Base-by-base conservation (phyloP, 2,113 vertebrate species). In the Irena cyanogastra region DNA sequence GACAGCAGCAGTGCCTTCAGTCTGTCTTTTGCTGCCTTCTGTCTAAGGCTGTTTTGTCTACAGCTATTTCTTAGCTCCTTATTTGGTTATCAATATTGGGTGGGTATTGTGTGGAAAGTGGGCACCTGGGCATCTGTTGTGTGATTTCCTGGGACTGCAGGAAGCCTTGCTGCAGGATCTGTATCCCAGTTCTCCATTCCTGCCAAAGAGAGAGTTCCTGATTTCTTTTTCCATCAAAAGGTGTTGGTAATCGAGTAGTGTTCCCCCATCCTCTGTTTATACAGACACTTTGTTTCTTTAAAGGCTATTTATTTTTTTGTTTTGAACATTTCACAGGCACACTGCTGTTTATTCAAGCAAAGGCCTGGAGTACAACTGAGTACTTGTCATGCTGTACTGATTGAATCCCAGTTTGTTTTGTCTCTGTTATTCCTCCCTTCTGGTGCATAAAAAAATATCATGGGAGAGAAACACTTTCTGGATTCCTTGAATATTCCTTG, bases 261-360 rank as follows among this genome's bases (percentile, higher is more conserved):
- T 42, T 91, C 31, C 57, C 37, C 20, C 39, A 59, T 12, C 21
- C 87, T 78, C 47, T 96, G 94, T 97, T 96, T 96, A 97, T 52
- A 82, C 37, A 85, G 56, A 83, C 52, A 92, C 64, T 64, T 95
- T 78, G n/a, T 92, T 61, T 82, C 87, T 95, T 94, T 95, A 95
- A 96, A 96, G 78, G 54, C 54, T 94, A 74, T 95, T 94, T 96
- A 91, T 66, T 94, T 90, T 93, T 83, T 93, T 82, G 64, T 84
- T 93, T 93, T 93, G 89, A 95, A 95, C 93, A 94, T 89, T 90
- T 97, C 91, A 89, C 6, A 94, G 76, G 87, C 90, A 96, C 93
- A 45, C 64, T 5, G 7, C 52, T 97, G 92, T 96, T 97, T 97
- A 97, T 65, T 95, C 93, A 93, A 82, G 37, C 45, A 81, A 83